phyloP scores from a whole-genome alignment of 53 echinoderm and acorn worm species.

The Apostichopus leukothele region DNA sequence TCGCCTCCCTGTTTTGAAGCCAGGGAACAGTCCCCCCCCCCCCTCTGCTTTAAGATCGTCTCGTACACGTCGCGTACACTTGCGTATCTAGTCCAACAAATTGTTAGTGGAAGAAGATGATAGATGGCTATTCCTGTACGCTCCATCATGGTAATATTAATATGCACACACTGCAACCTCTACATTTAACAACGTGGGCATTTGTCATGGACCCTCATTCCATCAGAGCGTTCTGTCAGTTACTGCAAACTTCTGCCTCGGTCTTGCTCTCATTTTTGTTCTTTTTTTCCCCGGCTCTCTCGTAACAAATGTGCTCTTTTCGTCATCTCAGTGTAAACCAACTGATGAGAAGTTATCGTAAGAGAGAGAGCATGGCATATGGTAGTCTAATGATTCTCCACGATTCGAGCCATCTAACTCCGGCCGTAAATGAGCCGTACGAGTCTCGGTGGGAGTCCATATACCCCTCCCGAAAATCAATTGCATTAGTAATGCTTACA shows the following conservation, averaged over 20 bases:
- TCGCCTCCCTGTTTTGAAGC: no score
- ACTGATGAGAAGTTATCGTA: conserved; percentile 6
- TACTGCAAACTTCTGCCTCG: not conserved
- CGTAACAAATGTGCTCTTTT: not conserved
- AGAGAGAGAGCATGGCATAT: not conserved
- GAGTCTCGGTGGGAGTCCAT: not conserved
- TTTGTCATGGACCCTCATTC: conserved; percentile 23
- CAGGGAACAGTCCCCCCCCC: no score
- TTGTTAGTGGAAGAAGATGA: no score
- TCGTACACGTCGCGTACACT: no score
- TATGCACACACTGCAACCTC: not conserved
- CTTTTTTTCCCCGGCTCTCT: not conserved
- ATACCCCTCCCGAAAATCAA: not conserved
- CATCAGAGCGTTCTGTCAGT: not conserved
- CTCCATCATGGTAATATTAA: no score
- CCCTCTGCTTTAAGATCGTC: no score
- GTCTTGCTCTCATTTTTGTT: not conserved
- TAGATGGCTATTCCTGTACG: no score
- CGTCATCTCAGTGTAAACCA: not conserved
- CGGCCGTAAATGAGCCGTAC: not conserved
- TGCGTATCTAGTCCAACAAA: no score
- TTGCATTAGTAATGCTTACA: conserved; percentile 7
- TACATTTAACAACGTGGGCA: conserved; percentile 27
- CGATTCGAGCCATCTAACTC: not conserved
- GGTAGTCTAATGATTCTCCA: not conserved